Conservation (phyloP, 2,797 vertebrate genomes). For the Neosalanx taihuensis region DNA sequence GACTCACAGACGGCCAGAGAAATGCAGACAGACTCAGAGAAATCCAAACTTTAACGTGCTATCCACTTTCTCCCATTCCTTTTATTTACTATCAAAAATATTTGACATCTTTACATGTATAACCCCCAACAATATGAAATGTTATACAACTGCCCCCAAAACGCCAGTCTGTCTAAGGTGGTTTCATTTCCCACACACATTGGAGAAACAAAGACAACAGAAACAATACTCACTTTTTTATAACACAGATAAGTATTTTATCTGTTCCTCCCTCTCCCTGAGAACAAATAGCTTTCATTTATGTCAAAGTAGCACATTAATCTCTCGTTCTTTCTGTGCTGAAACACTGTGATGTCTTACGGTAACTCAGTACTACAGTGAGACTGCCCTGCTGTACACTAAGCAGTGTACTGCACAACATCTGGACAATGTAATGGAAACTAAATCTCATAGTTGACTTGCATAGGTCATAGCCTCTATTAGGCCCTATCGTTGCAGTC, state of each 20-base stretch:
- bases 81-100: slow-evolving; percentile 7
- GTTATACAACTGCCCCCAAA: neutral
- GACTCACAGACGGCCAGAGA: neutral
- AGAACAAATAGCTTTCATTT: neutral
- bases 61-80: no score
- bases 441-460: slow-evolving; percentile 19
- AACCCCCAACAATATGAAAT: neutral
- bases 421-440: slow-evolving; percentile 42
- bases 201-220: no score
- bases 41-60: neutral
- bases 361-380: neutral
- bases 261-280: neutral
- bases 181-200: neutral
- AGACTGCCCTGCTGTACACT: neutral
- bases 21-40: slow-evolving; percentile 3
- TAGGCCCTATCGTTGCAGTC: slow-evolving; percentile 34
- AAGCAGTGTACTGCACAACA: slow-evolving; percentile 36
- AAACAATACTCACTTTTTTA: no score
- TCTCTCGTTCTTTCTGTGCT: neutral
- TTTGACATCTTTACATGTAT: neutral
- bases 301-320: neutral
- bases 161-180: slow-evolving; percentile 26
- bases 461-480: slow-evolving; percentile 18
- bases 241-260: neutral
- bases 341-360: neutral